Percentiles rank a stretch among this genome's conserved stretches.
Conservation (phyloP, 2,113 vertebrate species). For the Orycteropus afer region DNA sequence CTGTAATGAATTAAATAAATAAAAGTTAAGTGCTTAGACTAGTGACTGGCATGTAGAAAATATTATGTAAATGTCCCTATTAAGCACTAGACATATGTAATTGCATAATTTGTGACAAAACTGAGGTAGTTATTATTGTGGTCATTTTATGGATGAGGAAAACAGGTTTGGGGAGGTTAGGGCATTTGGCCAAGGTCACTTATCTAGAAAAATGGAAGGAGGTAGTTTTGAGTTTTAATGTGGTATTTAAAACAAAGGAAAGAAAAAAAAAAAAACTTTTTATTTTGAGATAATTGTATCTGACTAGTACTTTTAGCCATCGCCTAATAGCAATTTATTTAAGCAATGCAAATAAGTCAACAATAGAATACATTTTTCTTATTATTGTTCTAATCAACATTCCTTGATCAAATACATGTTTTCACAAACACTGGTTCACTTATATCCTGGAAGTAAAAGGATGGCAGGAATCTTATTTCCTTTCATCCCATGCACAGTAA, state of each 20-base stretch:
- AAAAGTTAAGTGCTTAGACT: slow-evolving; percentile 20
- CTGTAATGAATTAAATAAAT: slow-evolving; percentile 13
- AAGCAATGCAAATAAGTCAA: neutral
- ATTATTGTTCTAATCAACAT: neutral
- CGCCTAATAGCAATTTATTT: neutral
- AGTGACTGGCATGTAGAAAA: neutral
- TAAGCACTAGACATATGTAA: slow-evolving; percentile 1
- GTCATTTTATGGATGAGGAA: slow-evolving; percentile 53
- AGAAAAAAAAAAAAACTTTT: neutral
- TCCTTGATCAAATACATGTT: neutral
- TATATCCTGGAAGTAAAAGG: neutral
- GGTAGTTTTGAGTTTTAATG: neutral
- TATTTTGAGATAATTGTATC: neutral
- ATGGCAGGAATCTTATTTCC: neutral
- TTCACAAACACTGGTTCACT: neutral
- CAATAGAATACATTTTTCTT: neutral
- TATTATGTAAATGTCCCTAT: slow-evolving; percentile 57
- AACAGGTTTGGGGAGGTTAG: slow-evolving; percentile 58
- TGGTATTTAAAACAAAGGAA: neutral
- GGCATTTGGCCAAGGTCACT: slow-evolving; percentile 34
- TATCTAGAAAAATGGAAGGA: slow-evolving; percentile 46
- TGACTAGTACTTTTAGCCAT: neutral
- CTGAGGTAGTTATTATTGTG: slow-evolving; percentile 55
- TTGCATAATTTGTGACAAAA: slow-evolving; percentile 58
- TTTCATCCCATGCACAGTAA: neutral